Evolutionary conservation across 2,113 vertebrate species (phyloP), one percentile per base, ranked within the genome.

Genomic region (Centropus unirufus): DNA sequence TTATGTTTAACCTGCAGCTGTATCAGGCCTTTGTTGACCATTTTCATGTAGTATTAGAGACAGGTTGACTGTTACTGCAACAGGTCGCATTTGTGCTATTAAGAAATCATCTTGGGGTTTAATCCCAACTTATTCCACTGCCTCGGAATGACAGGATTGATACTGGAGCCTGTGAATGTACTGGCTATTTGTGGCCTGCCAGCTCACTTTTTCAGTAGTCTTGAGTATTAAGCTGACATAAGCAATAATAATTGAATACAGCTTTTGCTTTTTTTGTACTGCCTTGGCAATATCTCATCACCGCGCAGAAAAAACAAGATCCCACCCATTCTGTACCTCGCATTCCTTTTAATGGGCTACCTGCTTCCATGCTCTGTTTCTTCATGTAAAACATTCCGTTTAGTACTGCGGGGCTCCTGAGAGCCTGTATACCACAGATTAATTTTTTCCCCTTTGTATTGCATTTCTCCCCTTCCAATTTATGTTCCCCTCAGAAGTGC

Each of bases 381-480:
- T 92, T 81, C 81, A 64, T 72, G 79, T 95, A 94, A 94, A 97
- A 95, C 83, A 94, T 57, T 30, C 12, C 92, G 8, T 75, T 95
- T 87, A 94, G 30, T 51, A 89, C 62, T 80, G 51, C n/a, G 4
- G 12, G 66, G 21, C 55, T 91, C 68, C 80, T 59, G 66, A 93
- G 58, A 87, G 74, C 62, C 54, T 80, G 47, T 91, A 93, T 97
- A 75, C 75, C 44, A 68, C 54, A 64, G 30, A 30, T 82, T 75
- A 34, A 4, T 91, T 51, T 19, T 13, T 15, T 36, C 27, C 61
- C 29, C 11, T 21, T 49, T 20, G 2, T 80, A 69, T 75, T 95
- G 27, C 57, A 66, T 95, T 96, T 94, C 49, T 96, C 42, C 63
- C 30, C 46, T 94, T 89, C 93, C 92, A 89, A 87, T 95, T 97